Evolutionary conservation across 2,888 invertebrate species (phyloP).

Genomic region (Blastobasis lacticolella): DNA sequence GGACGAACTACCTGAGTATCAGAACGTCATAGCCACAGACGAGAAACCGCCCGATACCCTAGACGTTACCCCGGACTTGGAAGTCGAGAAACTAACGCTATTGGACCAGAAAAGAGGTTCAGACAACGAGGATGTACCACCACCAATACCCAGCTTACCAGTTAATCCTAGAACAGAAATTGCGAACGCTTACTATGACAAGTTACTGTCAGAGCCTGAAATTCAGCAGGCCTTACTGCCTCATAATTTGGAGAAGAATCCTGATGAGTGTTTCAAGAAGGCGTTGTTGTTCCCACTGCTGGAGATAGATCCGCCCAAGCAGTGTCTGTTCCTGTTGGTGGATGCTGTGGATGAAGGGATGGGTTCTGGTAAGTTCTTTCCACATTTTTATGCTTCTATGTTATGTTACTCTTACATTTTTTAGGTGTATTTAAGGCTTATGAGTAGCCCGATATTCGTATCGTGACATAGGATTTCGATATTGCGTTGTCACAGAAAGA

Average conservation of each 20-base stretch:
- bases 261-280: constrained; percentile 93
- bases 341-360: constrained; percentile 90
- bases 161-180: constrained; percentile 57
- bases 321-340: constrained; percentile 87
- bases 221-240: constrained; percentile 85
- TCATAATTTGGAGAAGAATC: constrained; percentile 88
- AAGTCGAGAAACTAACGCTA: constrained; percentile 18
- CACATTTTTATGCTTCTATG: no score
- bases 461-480: no score
- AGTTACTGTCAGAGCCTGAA: constrained; percentile 82
- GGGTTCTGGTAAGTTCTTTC: no score
- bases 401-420: no score
- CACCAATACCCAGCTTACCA: constrained; percentile 66
- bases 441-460: no score
- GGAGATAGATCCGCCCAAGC: constrained; percentile 90
- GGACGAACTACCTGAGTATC: constrained; percentile 54
- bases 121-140: constrained; percentile 47
- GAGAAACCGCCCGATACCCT: constrained; percentile 5
- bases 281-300: constrained; percentile 90
- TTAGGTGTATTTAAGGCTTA: no score
- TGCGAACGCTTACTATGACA: constrained; percentile 88
- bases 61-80: constrained; percentile 6
- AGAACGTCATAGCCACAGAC: constrained; percentile 38
- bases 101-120: constrained; percentile 34
- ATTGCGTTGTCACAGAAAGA: no score